Percentiles rank a stretch among this genome's conserved stretches.
These are phyloP conservation scores for Toxotes lorentzi DNA, from an alignment of 2,797 vertebrate species.

Conservation along the genomic window DNA sequence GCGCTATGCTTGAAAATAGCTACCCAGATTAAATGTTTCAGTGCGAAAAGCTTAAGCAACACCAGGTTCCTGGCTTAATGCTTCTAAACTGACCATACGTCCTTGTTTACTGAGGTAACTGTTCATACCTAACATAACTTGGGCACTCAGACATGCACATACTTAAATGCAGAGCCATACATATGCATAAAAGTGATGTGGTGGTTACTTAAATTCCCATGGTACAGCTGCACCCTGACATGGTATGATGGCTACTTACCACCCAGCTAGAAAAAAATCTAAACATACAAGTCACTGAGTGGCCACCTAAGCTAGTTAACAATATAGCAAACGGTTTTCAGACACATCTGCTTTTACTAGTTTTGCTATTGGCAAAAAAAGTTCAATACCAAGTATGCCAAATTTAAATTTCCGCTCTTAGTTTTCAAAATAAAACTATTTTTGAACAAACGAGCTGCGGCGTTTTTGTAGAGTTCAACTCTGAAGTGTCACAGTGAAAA, in stretches of 20 bases:
- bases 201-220: not conserved
- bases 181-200: not conserved
- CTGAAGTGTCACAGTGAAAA: not conserved
- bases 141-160: not conserved
- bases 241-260: not conserved
- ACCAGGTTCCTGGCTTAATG: not conserved
- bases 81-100: not conserved
- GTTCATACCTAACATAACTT: not conserved
- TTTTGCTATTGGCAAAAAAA: conserved; percentile 3
- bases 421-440: conserved; percentile 50
- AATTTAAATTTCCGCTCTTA: conserved; percentile 27
- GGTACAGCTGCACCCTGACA: conserved; percentile 1
- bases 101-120: not conserved
- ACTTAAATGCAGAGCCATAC: not conserved
- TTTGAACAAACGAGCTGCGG: not conserved
- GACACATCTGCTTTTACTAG: not conserved
- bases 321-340: not conserved
- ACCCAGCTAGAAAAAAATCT: not conserved
- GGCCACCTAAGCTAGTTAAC: not conserved
- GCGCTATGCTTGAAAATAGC: not conserved
- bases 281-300: conserved; percentile 1
- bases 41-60: conserved; percentile 1
- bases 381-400: not conserved
- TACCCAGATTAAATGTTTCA: not conserved
- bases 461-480: not conserved